phyloP scores from a whole-genome alignment of 2,888 invertebrate species.

The Incurvaria masculella region DNA sequence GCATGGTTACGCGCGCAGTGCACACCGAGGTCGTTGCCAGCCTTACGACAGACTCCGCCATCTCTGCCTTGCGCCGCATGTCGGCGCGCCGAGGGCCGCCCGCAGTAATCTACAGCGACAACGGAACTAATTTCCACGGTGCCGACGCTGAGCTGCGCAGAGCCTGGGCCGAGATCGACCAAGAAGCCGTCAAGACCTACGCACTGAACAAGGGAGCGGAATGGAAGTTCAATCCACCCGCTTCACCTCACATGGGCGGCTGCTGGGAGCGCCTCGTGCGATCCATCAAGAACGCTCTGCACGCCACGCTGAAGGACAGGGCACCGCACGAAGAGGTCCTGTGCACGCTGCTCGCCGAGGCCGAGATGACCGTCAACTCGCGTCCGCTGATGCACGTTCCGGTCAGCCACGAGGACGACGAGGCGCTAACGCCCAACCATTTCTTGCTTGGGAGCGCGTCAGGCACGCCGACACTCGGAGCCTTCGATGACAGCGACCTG shows the following conservation, averaged over 20 bases:
- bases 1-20: not conserved
- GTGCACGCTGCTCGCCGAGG: conserved; percentile 12
- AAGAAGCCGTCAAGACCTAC: not conserved
- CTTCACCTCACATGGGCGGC: not conserved
- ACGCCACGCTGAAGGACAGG: not conserved
- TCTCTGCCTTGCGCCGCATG: conserved; percentile 6
- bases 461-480: conserved; percentile 12
- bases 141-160: conserved; percentile 3
- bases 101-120: conserved; percentile 4
- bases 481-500: conserved; percentile 10
- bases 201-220: not conserved
- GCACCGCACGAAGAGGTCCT: conserved; percentile 11
- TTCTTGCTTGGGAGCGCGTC: conserved; percentile 15
- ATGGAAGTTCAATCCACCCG: not conserved
- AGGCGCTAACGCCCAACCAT: conserved; percentile 21
- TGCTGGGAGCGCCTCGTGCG: not conserved
- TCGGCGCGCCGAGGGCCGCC: conserved; percentile 5
- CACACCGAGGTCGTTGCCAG: conserved; percentile 4
- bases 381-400: conserved; percentile 12
- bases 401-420: conserved; percentile 11
- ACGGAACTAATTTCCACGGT: conserved; percentile 7
- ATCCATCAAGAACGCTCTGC: conserved; percentile 1
- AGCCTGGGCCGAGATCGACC: not conserved
- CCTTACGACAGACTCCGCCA: conserved; percentile 6
- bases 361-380: conserved; percentile 13